Conservation (phyloP, 1,140 invertebrate genomes). For the Alviniconcha marisindica region DNA sequence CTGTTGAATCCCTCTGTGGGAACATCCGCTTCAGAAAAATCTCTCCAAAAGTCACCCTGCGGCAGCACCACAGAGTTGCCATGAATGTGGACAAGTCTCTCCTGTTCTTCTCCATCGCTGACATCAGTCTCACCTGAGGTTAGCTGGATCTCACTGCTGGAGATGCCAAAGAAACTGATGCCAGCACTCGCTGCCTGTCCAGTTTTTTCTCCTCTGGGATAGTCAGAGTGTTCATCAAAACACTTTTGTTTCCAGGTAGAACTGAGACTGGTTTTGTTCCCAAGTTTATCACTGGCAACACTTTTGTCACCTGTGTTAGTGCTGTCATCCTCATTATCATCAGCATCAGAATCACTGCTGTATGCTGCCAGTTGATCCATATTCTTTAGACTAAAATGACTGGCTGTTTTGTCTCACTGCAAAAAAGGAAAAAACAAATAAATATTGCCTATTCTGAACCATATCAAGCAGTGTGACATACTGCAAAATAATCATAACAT, state of each 20-base stretch:
- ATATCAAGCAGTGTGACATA: no score
- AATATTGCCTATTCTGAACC: no score
- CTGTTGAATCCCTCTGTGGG: background rate
- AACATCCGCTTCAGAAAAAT: conserved; percentile 49
- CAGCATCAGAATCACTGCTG: conserved; percentile 41
- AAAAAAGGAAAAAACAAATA: background rate
- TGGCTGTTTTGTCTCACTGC: background rate
- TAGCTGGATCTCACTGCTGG: background rate
- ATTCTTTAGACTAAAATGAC: background rate
- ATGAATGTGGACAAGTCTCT: conserved; percentile 32
- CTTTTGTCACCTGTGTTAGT: no score
- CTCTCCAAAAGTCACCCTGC: conserved; percentile 59
- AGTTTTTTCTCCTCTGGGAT: background rate
- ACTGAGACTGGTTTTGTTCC: no score
- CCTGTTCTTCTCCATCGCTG: background rate
- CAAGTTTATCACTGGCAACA: no score
- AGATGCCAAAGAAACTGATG: conserved; percentile 32
- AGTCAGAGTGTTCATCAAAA: background rate
- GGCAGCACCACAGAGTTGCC: conserved; percentile 13
- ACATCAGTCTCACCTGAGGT: background rate
- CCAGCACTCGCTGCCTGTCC: no score
- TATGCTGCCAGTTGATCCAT: conserved; percentile 49
- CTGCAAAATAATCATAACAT: no score
- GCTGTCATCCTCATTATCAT: conserved; percentile 7
- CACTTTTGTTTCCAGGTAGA: no score